phyloP scores from a whole-genome alignment of 2,113 vertebrate genomes.

The Solea senegalensis region DNA sequence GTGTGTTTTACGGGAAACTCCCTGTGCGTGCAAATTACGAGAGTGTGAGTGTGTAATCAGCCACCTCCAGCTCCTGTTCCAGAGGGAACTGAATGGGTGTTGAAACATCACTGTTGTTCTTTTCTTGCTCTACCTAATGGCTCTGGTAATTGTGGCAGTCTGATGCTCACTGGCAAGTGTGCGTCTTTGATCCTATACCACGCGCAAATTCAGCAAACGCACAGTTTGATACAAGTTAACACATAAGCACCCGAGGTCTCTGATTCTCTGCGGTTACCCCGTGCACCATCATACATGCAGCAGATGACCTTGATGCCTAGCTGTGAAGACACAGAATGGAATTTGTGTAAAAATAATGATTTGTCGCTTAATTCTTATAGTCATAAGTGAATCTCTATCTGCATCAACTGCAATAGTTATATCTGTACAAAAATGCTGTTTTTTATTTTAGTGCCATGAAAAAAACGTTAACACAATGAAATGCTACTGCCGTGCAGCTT shows the following conservation, averaged over 20 bases:
- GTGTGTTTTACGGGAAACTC: constrained; percentile 30
- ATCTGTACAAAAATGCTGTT: too few species aligned
- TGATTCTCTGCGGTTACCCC: constrained; percentile 25
- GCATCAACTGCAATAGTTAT: too few species aligned
- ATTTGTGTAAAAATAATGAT: background rate
- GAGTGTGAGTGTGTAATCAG: constrained; percentile 43
- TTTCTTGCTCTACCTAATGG: constrained; percentile 38
- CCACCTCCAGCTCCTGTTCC: constrained; percentile 51
- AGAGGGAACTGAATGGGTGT: constrained; percentile 36
- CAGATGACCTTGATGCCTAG: constrained; percentile 35
- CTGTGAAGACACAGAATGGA: constrained; percentile 14
- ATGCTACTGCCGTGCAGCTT: too few species aligned
- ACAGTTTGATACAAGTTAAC: constrained; percentile 29
- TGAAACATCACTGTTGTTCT: constrained; percentile 28
- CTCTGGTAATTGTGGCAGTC: constrained; percentile 52
- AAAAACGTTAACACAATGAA: too few species aligned
- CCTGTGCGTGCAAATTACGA: constrained; percentile 33
- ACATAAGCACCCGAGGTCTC: constrained; percentile 2
- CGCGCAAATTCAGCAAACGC: constrained; percentile 9
- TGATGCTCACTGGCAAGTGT: constrained; percentile 45
- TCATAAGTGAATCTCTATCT: too few species aligned
- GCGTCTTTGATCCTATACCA: constrained; percentile 57
- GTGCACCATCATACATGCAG: constrained; percentile 41
- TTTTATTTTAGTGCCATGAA: too few species aligned
- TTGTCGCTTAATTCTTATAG: background rate